A percentile compares a stretch with the other conserved stretches of the same genome.
These are phyloP conservation scores for Lasioglossum albipes DNA, from an alignment of 1,140 invertebrate species.

Conservation along the genomic window DNA sequence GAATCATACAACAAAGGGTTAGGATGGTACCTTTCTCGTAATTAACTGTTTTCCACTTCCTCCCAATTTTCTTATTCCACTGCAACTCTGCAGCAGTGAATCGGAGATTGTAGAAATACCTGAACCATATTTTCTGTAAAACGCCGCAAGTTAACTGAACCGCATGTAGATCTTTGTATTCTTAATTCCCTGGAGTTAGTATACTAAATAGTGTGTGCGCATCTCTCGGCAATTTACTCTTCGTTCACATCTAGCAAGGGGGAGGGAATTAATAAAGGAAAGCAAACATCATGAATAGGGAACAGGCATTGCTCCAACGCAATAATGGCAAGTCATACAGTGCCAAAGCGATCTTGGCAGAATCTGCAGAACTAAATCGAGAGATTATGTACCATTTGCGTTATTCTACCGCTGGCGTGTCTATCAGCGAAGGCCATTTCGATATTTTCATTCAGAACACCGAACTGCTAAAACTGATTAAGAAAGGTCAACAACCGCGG, in stretches of 20 bases:
- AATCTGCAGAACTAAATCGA: constrained; percentile 16
- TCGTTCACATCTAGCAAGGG: background rate
- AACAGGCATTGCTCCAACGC: constrained; percentile 24
- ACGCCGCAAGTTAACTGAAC: background rate
- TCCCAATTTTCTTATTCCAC: no score
- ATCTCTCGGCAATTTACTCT: background rate
- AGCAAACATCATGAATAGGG: background rate
- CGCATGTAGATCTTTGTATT: background rate
- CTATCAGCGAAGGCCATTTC: no score
- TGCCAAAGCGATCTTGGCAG: constrained; percentile 31
- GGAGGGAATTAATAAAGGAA: constrained; percentile 17
- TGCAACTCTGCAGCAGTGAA: no score
- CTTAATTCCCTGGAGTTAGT: background rate
- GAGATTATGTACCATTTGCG: constrained; percentile 13
- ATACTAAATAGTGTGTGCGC: background rate
- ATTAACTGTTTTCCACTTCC: no score
- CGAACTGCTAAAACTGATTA: background rate
- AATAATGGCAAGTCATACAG: constrained; percentile 17
- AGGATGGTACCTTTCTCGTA: no score
- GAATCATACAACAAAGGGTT: no score
- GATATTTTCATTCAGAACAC: no score
- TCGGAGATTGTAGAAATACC: no score
- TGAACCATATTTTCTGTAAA: no score
- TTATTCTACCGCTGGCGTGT: background rate
- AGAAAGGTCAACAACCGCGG: background rate